Conservation (phyloP, 2,888 invertebrate species). For the Drosophila austrosaltans region DNA sequence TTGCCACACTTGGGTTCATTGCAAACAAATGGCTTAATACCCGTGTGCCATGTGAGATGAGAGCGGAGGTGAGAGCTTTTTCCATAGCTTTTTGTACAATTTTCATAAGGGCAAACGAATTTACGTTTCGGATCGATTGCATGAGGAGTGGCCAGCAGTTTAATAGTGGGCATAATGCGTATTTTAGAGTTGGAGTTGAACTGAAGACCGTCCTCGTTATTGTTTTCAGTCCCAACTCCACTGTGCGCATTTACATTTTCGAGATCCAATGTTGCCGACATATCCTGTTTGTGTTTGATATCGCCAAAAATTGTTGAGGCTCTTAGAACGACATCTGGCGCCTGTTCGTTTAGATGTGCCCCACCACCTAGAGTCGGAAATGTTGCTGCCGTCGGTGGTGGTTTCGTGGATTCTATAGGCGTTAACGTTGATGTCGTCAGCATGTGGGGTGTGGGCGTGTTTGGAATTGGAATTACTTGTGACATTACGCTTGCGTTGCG, state of each 20-base stretch:
- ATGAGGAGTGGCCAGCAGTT: slow-evolving; percentile 71
- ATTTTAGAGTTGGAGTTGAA: slow-evolving; percentile 71
- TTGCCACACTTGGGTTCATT: slow-evolving; percentile 78
- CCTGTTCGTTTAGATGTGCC: slow-evolving; percentile 49
- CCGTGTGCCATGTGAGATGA: slow-evolving; percentile 82
- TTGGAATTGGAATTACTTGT: slow-evolving; percentile 68
- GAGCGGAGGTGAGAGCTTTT: slow-evolving; percentile 82
- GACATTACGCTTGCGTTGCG: slow-evolving; percentile 60
- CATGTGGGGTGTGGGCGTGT: slow-evolving; percentile 77
- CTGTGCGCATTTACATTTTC: slow-evolving; percentile 68
- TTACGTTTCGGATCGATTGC: slow-evolving; percentile 75
- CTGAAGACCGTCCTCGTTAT: slow-evolving; percentile 46
- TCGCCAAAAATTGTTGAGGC: slow-evolving; percentile 63
- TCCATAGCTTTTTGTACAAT: slow-evolving; percentile 81
- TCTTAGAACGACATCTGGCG: slow-evolving; percentile 51
- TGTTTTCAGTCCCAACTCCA: slow-evolving; percentile 60
- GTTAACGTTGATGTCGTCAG: slow-evolving; percentile 74
- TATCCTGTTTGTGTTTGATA: slow-evolving; percentile 57
- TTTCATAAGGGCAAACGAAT: slow-evolving; percentile 78
- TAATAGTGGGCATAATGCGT: slow-evolving; percentile 76
- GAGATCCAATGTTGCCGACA: slow-evolving; percentile 60
- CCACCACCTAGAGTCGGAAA: slow-evolving; percentile 53
- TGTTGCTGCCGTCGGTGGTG: slow-evolving; percentile 40
- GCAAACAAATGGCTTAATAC: slow-evolving; percentile 81
- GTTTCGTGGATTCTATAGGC: slow-evolving; percentile 65